Evolutionary conservation across 1,140 invertebrate species (phyloP), one percentile per base, ranked within the genome.

Genomic region (Wiebesia pumilae): DNA sequence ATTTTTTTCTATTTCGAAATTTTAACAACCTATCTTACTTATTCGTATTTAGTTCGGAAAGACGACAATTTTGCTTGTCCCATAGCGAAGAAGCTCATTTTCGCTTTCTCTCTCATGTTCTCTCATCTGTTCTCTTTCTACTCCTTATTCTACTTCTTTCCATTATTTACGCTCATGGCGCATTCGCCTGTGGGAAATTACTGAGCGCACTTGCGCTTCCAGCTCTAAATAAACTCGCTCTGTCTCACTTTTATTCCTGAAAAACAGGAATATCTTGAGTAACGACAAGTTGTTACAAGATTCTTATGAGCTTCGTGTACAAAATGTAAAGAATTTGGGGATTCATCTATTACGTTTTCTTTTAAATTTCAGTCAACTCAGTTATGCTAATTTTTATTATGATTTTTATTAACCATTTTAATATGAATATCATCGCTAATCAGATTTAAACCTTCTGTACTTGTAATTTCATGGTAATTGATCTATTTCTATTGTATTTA

Each of bases 101-200:
- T 40, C 71, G 7, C 24, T 27, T 27, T 62, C 24, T 62, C 58
- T 27, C 24, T 27, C 58, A 2, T 16, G 2, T 2, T 54, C 51
- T 54, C 35, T 77, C 62, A 65, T 78, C 30, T n/a, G 40, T 38
- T 71, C 75, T 84, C 79, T 83, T 75, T 54, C 38, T 67, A 62
- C 27, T 80, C 43, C 71, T 35, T 78, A 65, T 71, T 65, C 12
- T 81, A 77, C 79, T 81, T 75, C 85, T 83, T 77, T 54, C 84
- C 65, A 71, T 88, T 89, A 89, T 89, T 89, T 89, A 88, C 86
- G 80, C 69, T 85, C 83, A 82, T 65, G 81, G 75, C 47, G 54
- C 86, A 88, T 83, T 89, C 67, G 85, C 79, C 87, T 82, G 75
- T 87, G 85, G 83, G 85, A 86, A 89, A 88, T 88, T 88, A 89